Evolutionary conservation across 2,888 invertebrate species (phyloP).

Genomic region (Dolomedes plantarius): DNA sequence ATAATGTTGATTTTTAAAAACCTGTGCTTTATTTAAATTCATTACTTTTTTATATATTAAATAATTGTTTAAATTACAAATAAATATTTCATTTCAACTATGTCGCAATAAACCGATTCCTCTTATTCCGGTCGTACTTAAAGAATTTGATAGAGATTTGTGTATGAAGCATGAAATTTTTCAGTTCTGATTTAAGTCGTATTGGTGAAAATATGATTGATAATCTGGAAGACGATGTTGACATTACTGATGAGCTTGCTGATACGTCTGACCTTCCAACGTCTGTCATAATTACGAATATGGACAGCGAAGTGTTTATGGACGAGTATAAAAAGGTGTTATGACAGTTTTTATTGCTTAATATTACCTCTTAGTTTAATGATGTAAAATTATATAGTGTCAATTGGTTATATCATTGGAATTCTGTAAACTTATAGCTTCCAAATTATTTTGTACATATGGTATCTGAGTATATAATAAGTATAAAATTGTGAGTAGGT

Average conservation of each 20-base stretch:
- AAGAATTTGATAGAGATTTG: background rate
- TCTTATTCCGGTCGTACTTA: background rate
- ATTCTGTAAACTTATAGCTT: too few species aligned
- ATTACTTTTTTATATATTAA: too few species aligned
- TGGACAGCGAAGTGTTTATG: constrained; percentile 86
- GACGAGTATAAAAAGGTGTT: constrained; percentile 79
- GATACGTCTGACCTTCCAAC: constrained; percentile 83
- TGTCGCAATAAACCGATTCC: background rate
- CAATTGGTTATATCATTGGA: too few species aligned
- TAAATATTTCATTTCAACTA: background rate
- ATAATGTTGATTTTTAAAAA: too few species aligned
- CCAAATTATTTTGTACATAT: too few species aligned
- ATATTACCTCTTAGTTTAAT: too few species aligned
- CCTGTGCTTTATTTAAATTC: too few species aligned
- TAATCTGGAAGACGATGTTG: constrained; percentile 61
- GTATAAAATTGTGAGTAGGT: too few species aligned
- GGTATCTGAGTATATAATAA: too few species aligned
- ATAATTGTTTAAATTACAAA: too few species aligned
- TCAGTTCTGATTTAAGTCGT: constrained; percentile 18
- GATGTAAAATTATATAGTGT: too few species aligned
- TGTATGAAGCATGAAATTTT: constrained; percentile 48
- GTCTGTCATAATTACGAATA: constrained; percentile 92
- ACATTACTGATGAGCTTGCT: constrained; percentile 69
- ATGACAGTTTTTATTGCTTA: background rate
- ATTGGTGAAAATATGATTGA: constrained; percentile 54